These are phyloP conservation scores for Alentia gelatinosa DNA, from an alignment of 2,888 invertebrate species.

Conservation along the genomic window DNA sequence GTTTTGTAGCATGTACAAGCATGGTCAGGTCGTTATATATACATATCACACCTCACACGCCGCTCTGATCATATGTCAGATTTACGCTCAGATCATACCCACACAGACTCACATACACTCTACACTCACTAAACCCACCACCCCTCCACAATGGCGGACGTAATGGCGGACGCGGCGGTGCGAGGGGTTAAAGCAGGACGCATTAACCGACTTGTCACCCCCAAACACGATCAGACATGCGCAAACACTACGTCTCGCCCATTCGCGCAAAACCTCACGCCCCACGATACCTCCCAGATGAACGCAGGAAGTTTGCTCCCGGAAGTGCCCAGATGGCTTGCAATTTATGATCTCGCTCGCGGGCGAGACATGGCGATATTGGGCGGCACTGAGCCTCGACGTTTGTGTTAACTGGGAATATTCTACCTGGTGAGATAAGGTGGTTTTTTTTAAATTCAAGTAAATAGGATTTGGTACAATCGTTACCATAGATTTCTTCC, in stretches of 20 bases:
- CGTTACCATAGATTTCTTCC: no score
- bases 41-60: no score
- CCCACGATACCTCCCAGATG: neutral
- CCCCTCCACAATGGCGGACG: neutral
- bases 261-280: neutral
- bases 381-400: neutral
- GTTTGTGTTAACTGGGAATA: no score
- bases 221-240: neutral
- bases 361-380: neutral
- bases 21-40: no score
- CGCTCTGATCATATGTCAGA: no score
- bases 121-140: neutral
- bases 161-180: neutral
- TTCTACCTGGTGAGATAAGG: no score
- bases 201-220: neutral
- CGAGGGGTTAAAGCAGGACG: neutral
- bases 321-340: neutral
- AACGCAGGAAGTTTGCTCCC: constrained; percentile 18
- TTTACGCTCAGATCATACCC: neutral
- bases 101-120: neutral
- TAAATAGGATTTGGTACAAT: no score
- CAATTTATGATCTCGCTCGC: constrained; percentile 14
- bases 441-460: no score
- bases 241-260: neutral
- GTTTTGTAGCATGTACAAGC: no score